Evolutionary conservation across 2,113 vertebrate genomes (phyloP).

Genomic region (Thinocorus orbignyianus): DNA sequence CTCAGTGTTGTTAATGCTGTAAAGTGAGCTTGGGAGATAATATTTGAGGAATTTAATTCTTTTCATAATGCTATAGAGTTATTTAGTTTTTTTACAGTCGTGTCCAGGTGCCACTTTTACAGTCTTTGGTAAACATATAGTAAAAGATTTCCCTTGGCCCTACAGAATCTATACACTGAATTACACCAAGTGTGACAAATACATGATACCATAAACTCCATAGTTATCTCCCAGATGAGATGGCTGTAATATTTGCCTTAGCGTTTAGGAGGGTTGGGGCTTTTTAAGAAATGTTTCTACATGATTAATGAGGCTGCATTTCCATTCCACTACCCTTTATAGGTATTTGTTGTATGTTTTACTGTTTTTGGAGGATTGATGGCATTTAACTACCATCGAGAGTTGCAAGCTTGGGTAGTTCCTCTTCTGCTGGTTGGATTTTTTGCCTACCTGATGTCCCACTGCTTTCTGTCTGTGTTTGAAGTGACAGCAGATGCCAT

Average conservation of each 20-base stretch:
- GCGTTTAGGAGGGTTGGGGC: fast-evolving
- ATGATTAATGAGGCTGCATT: background rate
- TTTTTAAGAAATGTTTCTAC: background rate
- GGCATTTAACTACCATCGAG: constrained; percentile 80
- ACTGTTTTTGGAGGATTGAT: constrained; percentile 81
- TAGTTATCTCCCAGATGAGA: background rate
- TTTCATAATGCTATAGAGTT: background rate
- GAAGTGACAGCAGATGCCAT: constrained; percentile 74
- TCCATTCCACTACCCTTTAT: background rate
- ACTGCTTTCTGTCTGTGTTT: constrained; percentile 79
- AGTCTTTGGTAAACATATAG: background rate
- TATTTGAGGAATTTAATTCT: background rate
- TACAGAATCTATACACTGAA: background rate
- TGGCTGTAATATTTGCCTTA: background rate
- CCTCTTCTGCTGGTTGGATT: constrained; percentile 77
- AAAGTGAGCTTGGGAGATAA: background rate
- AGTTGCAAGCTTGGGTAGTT: constrained; percentile 75
- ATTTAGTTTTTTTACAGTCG: background rate
- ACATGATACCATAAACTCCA: background rate
- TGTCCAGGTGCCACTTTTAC: background rate
- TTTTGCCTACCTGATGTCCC: constrained; percentile 79
- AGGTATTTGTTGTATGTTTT: constrained; percentile 80
- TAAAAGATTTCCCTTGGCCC: background rate
- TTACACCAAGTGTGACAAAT: background rate
- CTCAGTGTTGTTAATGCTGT: background rate